Conservation (phyloP, 1,140 invertebrate species). For the Drosophila melanica region DNA sequence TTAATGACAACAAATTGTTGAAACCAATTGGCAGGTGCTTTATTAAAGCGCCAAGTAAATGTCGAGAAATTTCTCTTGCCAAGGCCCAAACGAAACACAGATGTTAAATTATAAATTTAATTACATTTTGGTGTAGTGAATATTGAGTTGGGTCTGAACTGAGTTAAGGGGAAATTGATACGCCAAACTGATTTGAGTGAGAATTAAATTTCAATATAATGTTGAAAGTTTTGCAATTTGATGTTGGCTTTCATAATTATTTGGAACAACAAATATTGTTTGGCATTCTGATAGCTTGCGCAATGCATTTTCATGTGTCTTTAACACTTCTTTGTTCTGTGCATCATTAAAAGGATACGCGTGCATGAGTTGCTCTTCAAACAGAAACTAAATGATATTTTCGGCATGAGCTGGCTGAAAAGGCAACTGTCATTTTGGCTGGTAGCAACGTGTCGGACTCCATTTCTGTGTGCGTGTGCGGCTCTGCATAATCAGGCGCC, state of each 20-base stretch:
- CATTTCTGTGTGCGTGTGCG: background rate
- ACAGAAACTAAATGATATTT: constrained; percentile 48
- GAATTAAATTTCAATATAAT: background rate
- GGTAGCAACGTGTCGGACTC: background rate
- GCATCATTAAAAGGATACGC: constrained; percentile 43
- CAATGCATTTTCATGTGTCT: constrained; percentile 30
- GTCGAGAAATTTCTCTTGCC: constrained; percentile 20
- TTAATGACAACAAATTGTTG: constrained; percentile 77
- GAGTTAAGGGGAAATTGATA: background rate
- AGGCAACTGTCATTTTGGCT: constrained; percentile 1
- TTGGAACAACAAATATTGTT: background rate
- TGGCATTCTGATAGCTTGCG: constrained; percentile 1
- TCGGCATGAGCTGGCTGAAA: constrained; percentile 44
- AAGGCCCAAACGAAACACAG: constrained; percentile 3
- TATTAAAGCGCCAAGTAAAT: constrained; percentile 46
- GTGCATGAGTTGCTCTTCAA: constrained; percentile 45
- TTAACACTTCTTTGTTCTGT: constrained; percentile 9
- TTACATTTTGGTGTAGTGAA: constrained; percentile 23
- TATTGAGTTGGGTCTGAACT: background rate
- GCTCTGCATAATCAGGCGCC: constrained; percentile 51
- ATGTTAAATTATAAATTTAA: constrained; percentile 33
- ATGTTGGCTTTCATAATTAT: too few relatives aligned
- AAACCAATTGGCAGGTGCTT: constrained; percentile 70
- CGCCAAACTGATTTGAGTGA: background rate
- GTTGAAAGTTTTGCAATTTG: too few relatives aligned